A percentile compares a stretch with the other conserved stretches of the same genome.
phyloP scores from a whole-genome alignment of 2,113 vertebrate species.

The Muntiacus muntjak region DNA sequence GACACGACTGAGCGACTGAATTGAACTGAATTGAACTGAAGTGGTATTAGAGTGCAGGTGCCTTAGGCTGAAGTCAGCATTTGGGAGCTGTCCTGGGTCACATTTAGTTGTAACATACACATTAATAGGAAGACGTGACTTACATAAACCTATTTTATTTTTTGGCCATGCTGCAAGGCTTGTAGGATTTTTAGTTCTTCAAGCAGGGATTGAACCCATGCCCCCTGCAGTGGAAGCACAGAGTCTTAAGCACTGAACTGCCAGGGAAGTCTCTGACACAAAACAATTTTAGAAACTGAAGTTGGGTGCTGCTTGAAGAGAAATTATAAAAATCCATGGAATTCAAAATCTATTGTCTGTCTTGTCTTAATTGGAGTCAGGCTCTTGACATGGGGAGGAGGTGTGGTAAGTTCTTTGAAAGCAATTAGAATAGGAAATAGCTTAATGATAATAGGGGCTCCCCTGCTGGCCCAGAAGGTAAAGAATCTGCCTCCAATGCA shows the following conservation, averaged over 20 bases:
- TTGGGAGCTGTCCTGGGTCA: neutral
- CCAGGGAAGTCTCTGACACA: neutral
- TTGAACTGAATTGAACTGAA: neutral
- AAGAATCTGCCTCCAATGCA: neutral
- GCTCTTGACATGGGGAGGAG: neutral
- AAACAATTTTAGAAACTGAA: neutral
- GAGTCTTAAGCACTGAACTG: neutral
- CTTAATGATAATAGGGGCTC: neutral
- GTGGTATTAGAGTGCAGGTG: neutral
- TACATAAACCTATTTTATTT: neutral
- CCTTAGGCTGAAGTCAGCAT: neutral
- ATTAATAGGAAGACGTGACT: neutral
- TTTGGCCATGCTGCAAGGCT: neutral
- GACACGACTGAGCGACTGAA: fast-evolving
- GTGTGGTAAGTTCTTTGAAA: neutral
- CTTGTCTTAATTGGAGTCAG: neutral
- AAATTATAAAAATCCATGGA: neutral
- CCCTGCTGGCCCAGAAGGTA: neutral
- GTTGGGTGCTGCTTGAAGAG: neutral
- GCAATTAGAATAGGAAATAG: neutral
- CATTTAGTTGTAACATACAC: neutral
- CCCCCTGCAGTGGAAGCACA: neutral
- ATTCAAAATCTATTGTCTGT: neutral
- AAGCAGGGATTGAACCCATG: neutral
- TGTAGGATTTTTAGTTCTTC: neutral